A percentile compares a stretch with the other conserved stretches of the same genome.
Conservation (phyloP, 1,140 invertebrate genomes). For the Lordiphosa clarofinis region DNA sequence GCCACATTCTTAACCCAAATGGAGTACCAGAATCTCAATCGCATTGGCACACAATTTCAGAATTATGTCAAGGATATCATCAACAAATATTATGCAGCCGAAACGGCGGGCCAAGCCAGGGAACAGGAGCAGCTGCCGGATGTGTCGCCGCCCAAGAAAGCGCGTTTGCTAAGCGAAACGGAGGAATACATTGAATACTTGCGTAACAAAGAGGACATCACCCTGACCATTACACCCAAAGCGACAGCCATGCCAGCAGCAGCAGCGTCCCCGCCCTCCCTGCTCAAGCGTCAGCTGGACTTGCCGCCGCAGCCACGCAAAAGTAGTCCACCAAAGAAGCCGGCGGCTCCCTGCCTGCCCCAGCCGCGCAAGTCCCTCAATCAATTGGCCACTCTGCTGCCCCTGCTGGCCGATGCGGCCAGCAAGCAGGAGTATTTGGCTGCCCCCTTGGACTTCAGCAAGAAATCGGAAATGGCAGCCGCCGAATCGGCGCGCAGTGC, state of each 20-base stretch:
- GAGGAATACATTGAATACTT: constrained; percentile 78
- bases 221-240: constrained; percentile 72
- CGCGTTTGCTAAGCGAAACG: constrained; percentile 68
- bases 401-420: constrained; percentile 70
- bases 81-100: constrained; percentile 76
- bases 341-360: constrained; percentile 10
- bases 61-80: constrained; percentile 79
- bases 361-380: constrained; percentile 62
- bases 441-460: constrained; percentile 70
- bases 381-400: constrained; percentile 66
- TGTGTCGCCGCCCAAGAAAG: constrained; percentile 54
- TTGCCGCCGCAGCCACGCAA: constrained; percentile 48
- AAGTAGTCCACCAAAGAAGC: constrained; percentile 60
- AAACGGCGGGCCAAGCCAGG: constrained; percentile 52
- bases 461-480: constrained; percentile 40
- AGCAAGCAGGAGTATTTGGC: constrained; percentile 71
- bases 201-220: constrained; percentile 77
- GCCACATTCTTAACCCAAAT: constrained; percentile 66
- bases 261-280: constrained; percentile 33
- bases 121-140: constrained; percentile 18
- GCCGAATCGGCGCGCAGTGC: constrained; percentile 49
- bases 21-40: constrained; percentile 79
- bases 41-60: constrained; percentile 74
- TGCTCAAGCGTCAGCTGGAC: constrained; percentile 67
- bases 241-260: constrained; percentile 14